These are phyloP conservation scores for Notoglanidium macrostoma DNA, from an alignment of 2,797 vertebrate genomes.

Conservation along the genomic window DNA sequence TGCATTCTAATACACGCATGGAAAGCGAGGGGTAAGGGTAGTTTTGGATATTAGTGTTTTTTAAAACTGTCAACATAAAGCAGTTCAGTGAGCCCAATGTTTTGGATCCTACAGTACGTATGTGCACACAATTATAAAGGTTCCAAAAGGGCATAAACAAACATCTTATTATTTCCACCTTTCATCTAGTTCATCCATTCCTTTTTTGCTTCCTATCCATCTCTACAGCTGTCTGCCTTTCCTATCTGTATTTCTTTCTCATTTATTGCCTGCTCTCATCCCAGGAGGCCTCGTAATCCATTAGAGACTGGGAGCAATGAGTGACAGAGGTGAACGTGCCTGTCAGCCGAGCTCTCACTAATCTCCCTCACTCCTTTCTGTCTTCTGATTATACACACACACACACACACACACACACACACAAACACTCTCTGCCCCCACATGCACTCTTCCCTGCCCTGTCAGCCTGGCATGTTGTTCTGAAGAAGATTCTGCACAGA, in stretches of 20 bases:
- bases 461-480: not conserved
- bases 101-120: not conserved
- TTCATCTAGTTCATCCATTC: slow-evolving; percentile 3
- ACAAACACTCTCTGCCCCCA: not conserved
- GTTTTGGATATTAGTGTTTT: not conserved
- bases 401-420: not conserved
- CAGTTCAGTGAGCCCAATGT: not conserved
- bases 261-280: not conserved
- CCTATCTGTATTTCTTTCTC: not conserved
- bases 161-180: not conserved
- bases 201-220: slow-evolving; percentile 8
- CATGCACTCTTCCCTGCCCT: not conserved
- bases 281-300: slow-evolving; percentile 24
- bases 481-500: not conserved
- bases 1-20: too few relatives aligned
- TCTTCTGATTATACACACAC: not conserved
- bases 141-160: too few relatives aligned
- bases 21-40: too few relatives aligned
- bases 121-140: not conserved
- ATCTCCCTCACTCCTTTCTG: slow-evolving; percentile 27
- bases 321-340: slow-evolving; percentile 39
- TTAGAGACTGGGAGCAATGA: slow-evolving; percentile 25
- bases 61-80: not conserved
- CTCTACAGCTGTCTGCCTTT: not conserved
- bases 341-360: slow-evolving; percentile 39